Base-by-base conservation (phyloP, 2,113 vertebrate genomes). In the Chamaea fasciata region DNA sequence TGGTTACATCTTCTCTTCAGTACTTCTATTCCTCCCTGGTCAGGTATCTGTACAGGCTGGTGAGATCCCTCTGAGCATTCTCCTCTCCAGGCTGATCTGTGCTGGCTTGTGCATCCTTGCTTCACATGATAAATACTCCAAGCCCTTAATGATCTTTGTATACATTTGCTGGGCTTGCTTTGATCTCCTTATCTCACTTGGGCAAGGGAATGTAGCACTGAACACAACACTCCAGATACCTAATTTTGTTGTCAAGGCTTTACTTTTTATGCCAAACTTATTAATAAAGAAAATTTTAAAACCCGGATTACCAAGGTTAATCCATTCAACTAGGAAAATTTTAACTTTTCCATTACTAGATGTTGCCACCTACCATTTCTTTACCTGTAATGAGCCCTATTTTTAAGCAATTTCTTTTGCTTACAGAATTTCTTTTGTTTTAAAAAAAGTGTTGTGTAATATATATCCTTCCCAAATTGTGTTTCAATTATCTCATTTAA, bases 1-100 rank as follows among this genome's bases (percentile, higher is more conserved):
- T 77, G 47, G 3, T 11, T 57, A 4, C 15, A 10, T 35, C n/a
- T 91, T 39, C 47, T 46, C 52, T 90, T 19, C 3, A 2, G 2
- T 2, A 8, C 5, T 15, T 62, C 10, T 12, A 0, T 10, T 57
- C 7, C 14, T 15, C 10, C 8, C 4, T 7, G 13, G 0, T 33
- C n/a, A 68, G 18, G 13, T 13, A 11, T 80, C 49, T 47, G 2
- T 41, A 31, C 22, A 56, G n/a, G 9, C 33, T 52, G n/a, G 1
- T 57, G 17, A 63, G 24, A 67, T 50, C n/a, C 6, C n/a, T 57
- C 52, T 57, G 23, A 70, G 10, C n/a, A 4, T 79, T 89, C 19
- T 55, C 13, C 13, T 69, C 37, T 83, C 55, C 55, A 64, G 42
- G 9, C 21, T 60, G 27, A 85, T 23, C 15, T 13, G 5, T 62